phyloP scores from a whole-genome alignment of 2,113 vertebrate genomes.

The Megaceryle maxima region DNA sequence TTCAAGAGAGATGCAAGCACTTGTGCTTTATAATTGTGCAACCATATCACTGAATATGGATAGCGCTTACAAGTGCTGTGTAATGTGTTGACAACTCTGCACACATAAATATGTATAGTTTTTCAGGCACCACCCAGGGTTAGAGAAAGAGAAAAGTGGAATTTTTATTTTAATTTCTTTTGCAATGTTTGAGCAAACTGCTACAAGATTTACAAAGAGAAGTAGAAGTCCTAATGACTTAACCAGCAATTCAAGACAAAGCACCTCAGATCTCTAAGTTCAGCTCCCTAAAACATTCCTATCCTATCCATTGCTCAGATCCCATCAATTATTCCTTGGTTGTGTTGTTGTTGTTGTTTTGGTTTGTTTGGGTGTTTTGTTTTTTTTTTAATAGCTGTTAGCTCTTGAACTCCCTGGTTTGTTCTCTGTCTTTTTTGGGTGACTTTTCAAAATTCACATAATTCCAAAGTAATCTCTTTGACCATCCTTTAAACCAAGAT shows the following conservation, averaged over 20 bases:
- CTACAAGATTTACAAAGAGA: not conserved
- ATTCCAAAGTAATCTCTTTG: conserved; percentile 52
- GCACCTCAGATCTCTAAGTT: not conserved
- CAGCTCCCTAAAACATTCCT: conserved; percentile 19
- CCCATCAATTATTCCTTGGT: not conserved
- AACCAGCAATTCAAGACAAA: not conserved
- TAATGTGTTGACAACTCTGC: conserved; percentile 44
- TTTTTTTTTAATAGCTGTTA: not conserved
- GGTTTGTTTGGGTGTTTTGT: not conserved
- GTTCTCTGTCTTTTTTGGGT: conserved; percentile 20
- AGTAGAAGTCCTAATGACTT: not conserved
- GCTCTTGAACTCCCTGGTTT: conserved; percentile 36
- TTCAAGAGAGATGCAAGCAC: conserved; percentile 31
- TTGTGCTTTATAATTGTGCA: conserved; percentile 47
- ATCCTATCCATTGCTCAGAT: conserved; percentile 9
- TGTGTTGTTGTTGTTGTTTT: no score
- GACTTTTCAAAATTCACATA: conserved; percentile 67
- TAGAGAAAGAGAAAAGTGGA: conserved; percentile 1
- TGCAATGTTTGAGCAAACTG: not conserved
- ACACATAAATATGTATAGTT: conserved; percentile 57
- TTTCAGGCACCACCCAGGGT: conserved; percentile 9
- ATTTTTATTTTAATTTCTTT: not conserved
- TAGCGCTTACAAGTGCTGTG: conserved; percentile 2
- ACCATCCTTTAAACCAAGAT: not conserved
- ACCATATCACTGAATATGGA: conserved; percentile 56